Evolutionary conservation across 2,113 vertebrate genomes (phyloP).

Genomic region (Hyperopisus bebe): DNA sequence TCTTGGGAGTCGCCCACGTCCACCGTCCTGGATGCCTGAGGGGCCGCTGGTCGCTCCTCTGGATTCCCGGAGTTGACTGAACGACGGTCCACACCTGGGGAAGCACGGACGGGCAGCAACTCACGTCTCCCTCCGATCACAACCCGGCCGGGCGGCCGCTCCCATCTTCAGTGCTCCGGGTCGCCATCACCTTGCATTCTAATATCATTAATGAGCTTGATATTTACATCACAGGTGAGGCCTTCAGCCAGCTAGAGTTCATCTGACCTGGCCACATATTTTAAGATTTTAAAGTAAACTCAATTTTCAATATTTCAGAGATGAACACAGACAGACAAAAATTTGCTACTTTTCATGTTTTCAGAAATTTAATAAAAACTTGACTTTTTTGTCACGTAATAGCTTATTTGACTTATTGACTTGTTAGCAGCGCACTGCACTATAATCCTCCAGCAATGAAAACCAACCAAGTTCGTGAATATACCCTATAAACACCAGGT

Average conservation of each 20-base stretch:
- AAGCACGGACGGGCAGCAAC: neutral
- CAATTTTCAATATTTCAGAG: neutral
- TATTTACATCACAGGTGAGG: neutral
- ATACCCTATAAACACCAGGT: neutral
- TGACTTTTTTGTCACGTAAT: neutral
- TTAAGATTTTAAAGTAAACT: too few species aligned
- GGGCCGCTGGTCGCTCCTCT: neutral
- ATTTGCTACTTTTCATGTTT: neutral
- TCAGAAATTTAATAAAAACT: neutral
- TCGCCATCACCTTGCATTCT: neutral
- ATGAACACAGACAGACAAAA: neutral
- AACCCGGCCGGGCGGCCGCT: neutral
- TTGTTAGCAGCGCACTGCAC: neutral
- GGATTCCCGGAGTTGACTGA: neutral
- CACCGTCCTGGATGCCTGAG: neutral
- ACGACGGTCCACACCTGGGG: neutral
- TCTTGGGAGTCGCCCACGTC: slow-evolving; percentile 14
- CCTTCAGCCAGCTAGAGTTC: neutral
- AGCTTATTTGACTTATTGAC: neutral
- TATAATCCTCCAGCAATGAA: neutral
- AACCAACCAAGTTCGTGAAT: neutral
- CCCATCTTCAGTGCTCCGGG: neutral
- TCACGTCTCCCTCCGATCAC: neutral
- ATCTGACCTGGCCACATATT: neutral
- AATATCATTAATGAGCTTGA: neutral